A percentile compares a stretch with the other conserved stretches of the same genome.
Conservation (phyloP, 2,797 vertebrate species). For the Sylvia borin region DNA sequence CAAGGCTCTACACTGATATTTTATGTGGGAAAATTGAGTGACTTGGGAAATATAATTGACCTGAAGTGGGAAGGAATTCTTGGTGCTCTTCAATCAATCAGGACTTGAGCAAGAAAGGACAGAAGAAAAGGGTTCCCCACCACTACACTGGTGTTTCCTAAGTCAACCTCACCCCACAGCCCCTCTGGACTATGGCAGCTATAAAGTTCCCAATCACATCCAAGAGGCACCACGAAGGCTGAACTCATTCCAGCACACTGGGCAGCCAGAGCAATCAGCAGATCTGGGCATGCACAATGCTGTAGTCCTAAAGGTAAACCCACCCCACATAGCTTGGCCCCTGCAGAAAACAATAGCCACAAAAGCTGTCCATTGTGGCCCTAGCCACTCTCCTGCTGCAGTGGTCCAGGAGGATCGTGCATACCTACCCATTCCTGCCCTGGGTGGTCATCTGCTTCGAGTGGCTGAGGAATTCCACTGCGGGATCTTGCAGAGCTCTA, state of each 20-base stretch:
- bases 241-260: background rate
- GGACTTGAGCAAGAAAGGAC: background rate
- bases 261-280: background rate
- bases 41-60: background rate
- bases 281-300: background rate
- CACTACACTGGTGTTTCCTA: background rate
- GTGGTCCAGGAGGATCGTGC: background rate
- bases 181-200: background rate
- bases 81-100: rapidly evolving
- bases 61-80: background rate
- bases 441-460: background rate
- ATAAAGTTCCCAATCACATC: background rate
- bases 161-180: background rate
- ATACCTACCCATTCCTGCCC: background rate
- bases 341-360: background rate
- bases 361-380: background rate
- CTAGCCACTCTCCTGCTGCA: background rate
- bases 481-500: background rate
- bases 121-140: background rate
- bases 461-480: background rate
- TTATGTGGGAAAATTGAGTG: background rate
- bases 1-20: background rate
- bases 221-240: rapidly evolving
- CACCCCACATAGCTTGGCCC: background rate
- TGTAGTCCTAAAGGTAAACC: background rate